Evolutionary conservation across 2,888 invertebrate genomes (phyloP).

Genomic region (Drosophila suboccidentalis): DNA sequence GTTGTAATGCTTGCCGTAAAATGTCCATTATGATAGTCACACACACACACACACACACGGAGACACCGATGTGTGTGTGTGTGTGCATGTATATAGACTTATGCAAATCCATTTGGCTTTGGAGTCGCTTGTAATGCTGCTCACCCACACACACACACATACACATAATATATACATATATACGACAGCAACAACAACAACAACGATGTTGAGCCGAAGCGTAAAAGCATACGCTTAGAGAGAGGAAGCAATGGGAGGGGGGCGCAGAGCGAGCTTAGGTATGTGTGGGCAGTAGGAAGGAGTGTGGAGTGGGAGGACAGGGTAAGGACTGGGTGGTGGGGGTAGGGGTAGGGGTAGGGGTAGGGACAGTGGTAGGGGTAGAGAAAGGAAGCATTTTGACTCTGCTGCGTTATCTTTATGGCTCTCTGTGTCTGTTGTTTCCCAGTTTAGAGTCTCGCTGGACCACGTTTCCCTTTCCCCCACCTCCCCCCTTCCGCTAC

Average conservation of each 20-base stretch:
- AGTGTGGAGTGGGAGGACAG: background rate
- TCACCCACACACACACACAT: constrained; percentile 33
- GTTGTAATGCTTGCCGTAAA: constrained; percentile 70
- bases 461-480: background rate
- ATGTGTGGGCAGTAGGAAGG: background rate
- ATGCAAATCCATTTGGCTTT: constrained; percentile 76
- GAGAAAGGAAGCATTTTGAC: constrained; percentile 39
- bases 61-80: constrained; percentile 14
- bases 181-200: constrained; percentile 23
- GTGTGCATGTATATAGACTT: constrained; percentile 47
- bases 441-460: constrained; percentile 40
- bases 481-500: background rate
- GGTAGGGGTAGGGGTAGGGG: background rate
- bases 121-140: constrained; percentile 45
- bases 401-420: constrained; percentile 69
- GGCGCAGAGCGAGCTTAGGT: background rate
- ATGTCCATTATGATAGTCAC: constrained; percentile 67
- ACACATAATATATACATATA: constrained; percentile 29
- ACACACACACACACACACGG: constrained; percentile 34
- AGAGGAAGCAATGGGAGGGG: background rate
- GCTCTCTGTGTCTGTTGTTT: constrained; percentile 26
- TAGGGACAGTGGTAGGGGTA: no score
- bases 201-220: constrained; percentile 56
- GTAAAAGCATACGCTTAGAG: constrained; percentile 49
- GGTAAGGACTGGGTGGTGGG: no score